These are phyloP conservation scores for Esox niger DNA, from an alignment of 2,113 vertebrate genomes.

Conservation along the genomic window DNA sequence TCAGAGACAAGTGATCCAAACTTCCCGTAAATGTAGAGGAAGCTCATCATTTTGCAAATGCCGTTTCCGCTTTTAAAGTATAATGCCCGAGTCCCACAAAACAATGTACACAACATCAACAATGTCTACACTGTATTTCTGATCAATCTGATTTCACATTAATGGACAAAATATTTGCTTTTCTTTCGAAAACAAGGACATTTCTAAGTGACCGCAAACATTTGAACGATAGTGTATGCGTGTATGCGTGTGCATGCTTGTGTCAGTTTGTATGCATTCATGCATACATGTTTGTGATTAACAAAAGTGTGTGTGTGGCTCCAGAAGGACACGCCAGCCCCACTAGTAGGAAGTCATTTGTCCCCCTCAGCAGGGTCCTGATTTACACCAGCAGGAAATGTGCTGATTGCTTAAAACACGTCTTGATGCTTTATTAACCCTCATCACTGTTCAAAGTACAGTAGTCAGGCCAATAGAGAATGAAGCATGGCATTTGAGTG, in stretches of 20 bases:
- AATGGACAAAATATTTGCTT: no score
- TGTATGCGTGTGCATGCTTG: not conserved
- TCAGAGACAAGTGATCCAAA: no score
- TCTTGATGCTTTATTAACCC: conserved; percentile 10
- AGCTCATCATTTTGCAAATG: no score
- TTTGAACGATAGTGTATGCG: no score
- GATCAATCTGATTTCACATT: no score
- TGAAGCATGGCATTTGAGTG: not conserved
- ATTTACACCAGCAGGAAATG: conserved; percentile 54
- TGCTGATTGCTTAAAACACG: conserved; percentile 57
- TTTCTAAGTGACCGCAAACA: no score
- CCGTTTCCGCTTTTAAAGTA: no score
- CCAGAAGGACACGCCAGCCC: conserved; percentile 61
- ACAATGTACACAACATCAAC: no score
- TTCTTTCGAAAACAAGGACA: no score
- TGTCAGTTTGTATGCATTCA: not conserved
- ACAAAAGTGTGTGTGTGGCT: conserved; percentile 52
- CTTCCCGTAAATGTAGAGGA: no score
- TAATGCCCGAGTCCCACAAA: no score
- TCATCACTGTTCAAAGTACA: conserved; percentile 16
- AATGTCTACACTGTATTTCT: no score
- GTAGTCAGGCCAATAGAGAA: not conserved
- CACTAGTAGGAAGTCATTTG: conserved; percentile 57
- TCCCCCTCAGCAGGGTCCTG: conserved; percentile 47
- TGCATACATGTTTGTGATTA: conserved; percentile 52